phyloP scores from a whole-genome alignment of 2,797 vertebrate genomes.

The Trichosurus vulpecula region DNA sequence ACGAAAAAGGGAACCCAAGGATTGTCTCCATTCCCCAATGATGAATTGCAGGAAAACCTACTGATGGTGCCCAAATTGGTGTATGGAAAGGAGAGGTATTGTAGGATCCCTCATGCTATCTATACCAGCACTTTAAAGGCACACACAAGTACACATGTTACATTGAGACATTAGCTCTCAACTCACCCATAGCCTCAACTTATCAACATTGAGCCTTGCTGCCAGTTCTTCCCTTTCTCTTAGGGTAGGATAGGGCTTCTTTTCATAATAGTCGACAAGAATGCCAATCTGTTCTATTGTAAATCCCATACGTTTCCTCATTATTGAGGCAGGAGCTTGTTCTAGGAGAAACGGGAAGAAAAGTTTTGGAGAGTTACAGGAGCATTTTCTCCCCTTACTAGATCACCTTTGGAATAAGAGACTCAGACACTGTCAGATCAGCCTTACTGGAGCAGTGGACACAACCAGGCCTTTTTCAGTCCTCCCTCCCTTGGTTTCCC shows the following conservation, averaged over 20 bases:
- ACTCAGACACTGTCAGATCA: no score
- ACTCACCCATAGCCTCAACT: neutral
- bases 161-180: no score
- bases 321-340: neutral
- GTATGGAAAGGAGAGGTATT: no score
- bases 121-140: no score
- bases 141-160: no score
- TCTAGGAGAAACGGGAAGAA: neutral
- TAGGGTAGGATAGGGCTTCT: slow-evolving; percentile 78
- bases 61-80: no score
- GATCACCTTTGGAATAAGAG: no score
- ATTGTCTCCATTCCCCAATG: no score
- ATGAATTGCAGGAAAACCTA: no score
- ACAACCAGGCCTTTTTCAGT: neutral
- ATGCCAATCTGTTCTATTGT: slow-evolving; percentile 74
- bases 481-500: neutral
- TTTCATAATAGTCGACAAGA: slow-evolving; percentile 75
- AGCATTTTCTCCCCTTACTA: no score
- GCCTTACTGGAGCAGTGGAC: neutral
- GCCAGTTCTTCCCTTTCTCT: slow-evolving; percentile 67
- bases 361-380: neutral
- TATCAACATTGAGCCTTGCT: slow-evolving; percentile 68
- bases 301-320: slow-evolving; percentile 76
- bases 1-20: no score
- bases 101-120: no score